Base-by-base conservation (phyloP, 2,888 invertebrate genomes). In the Coenonympha arcania region DNA sequence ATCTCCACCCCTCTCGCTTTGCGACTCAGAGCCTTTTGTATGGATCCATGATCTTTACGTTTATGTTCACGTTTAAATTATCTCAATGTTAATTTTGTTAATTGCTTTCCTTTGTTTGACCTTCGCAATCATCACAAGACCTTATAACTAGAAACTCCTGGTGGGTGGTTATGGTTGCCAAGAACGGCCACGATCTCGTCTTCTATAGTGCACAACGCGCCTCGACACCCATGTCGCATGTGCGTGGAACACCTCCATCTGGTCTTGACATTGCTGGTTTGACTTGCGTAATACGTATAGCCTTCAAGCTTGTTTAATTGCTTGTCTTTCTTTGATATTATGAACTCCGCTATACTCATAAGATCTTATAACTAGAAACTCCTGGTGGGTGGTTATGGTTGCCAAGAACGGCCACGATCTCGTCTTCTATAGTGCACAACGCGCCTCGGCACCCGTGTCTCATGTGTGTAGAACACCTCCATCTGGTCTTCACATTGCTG, bases 171-270 rank as follows among this genome's bases (percentile, higher is more conserved):
- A 24, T 55, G 54, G 1, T n/a, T 13, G 2, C 37, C 45, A 11
- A 46, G 28, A 6, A 42, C 6, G 11, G 31, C 37, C 3, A 62
- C 33, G 24, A 64, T 57, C n/a, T 44, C 28, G 15, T 59, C 48
- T 1, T 44, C 54, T 0, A 48, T 2, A 1, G 61, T 64, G 22
- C 56, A 48, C 0, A 63, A 18, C 1, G 49, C 47, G 2, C 61
- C 64, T 8, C 42, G 37, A 42, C 62, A 62, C 0, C 52, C 55
- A 4, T 28, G 48, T 24, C 31, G 55, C 16, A 58, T 50, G 49
- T 79, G 72, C 0, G 77, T 75, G 0, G 78, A 78, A 45, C 78
- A 78, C 2, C 64, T 57, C 79, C 79, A 79, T 6, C 74, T 56
- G 0, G 50, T 42, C 30, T 64, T 71, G 6, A 3, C 1, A 0